Base-by-base conservation (phyloP, 2,888 invertebrate species). In the Aphodius granarius region DNA sequence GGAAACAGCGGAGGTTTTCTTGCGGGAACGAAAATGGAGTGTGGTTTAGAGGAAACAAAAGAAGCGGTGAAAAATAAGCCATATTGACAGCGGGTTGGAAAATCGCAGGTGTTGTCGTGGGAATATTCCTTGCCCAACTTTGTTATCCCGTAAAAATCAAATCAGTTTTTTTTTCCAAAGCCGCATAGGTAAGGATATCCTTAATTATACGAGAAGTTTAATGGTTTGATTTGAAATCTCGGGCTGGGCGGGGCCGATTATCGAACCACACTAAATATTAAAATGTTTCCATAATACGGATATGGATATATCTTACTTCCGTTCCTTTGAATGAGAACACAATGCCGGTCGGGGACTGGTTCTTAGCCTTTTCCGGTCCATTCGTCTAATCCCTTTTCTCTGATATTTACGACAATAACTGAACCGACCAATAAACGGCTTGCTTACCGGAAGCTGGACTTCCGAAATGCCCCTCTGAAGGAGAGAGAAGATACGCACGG, bases 281-380 rank as follows among this genome's bases (percentile, higher is more conserved):
- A 43, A 43, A 43, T 43, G 43, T 43, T 43, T 43, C 43, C 43
- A 43, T 43, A 80, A 78, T 75, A 73, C 75, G 78, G 77, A 80
- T 78, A 78, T 78, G 76, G 71, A 75, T 73, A 71, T 72, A 74
- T 74, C 72, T 81, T 82, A 82, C 81, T 83, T 83, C 83, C 83
- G 82, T 79, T 78, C 82, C 80, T 82, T 83, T 83, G 81, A 83
- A 43, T 43, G 77, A 71, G 72, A 72, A 78, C 76, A 83, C 83
- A 83, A 83, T 82, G 76, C 78, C 77, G 43, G 43, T 3, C 78
- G 81, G 80, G 80, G 82, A 82, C 81, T 81, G 78, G 80, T 80
- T 81, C 79, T 80, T 78, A 78, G 76, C 78, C 80, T 82, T 80
- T 82, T 82, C 82, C 82, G 81, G 82, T 78, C 81, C 82, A 82